Evolutionary conservation across 2,113 vertebrate species (phyloP).

Genomic region (Triplophysa siluroides): DNA sequence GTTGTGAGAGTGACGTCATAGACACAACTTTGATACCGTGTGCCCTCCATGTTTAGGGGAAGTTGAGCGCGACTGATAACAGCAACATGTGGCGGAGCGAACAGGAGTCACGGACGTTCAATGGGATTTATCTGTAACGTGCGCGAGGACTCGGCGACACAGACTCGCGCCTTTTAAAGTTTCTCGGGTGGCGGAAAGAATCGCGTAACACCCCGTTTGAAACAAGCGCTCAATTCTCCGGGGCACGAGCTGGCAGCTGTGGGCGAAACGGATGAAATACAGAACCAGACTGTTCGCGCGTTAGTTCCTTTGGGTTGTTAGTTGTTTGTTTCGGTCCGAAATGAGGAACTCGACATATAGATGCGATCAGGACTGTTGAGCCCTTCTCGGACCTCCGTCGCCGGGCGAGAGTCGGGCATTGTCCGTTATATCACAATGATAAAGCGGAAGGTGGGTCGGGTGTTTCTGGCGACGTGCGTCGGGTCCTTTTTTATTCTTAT

Average conservation of each 20-base stretch:
- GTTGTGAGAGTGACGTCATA: slow-evolving; percentile 69
- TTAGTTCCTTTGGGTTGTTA: background rate
- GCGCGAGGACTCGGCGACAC: background rate
- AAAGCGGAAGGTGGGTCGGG: slow-evolving; percentile 71
- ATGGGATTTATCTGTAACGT: background rate
- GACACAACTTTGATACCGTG: slow-evolving; percentile 51
- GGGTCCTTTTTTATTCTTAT: slow-evolving; percentile 74
- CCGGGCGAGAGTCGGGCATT: slow-evolving; percentile 1
- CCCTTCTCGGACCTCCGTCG: slow-evolving; percentile 7
- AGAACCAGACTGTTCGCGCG: too few species aligned
- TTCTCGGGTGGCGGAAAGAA: background rate
- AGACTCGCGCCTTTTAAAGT: background rate
- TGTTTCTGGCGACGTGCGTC: slow-evolving; percentile 74
- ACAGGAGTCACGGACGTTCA: background rate
- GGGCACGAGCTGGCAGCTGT: background rate
- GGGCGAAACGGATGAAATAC: background rate
- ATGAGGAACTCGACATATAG: background rate
- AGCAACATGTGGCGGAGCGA: background rate
- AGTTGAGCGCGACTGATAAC: slow-evolving; percentile 33
- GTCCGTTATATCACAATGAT: slow-evolving; percentile 63
- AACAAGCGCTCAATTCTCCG: background rate
- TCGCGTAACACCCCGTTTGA: background rate
- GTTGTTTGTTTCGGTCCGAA: background rate
- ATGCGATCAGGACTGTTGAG: slow-evolving; percentile 18
- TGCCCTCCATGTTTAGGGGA: slow-evolving; percentile 66